phyloP scores from a whole-genome alignment of 2,113 vertebrate species.

The Puffinus mauretanicus region DNA sequence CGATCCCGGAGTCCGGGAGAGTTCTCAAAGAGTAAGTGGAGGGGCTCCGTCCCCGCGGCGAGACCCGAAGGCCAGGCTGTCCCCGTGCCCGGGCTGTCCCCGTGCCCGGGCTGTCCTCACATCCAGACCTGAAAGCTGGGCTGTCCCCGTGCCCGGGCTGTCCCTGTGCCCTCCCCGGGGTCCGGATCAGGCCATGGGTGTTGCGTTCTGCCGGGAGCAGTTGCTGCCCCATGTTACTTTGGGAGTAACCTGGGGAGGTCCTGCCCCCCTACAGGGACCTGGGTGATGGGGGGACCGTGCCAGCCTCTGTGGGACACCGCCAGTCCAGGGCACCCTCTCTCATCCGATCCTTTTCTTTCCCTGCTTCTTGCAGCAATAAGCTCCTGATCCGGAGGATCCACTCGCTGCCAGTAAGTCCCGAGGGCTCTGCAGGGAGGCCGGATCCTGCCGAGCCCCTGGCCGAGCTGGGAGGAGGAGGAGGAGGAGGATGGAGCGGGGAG shows the following conservation, averaged over 20 bases:
- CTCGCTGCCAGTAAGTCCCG: slow-evolving; percentile 84
- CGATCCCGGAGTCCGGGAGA: slow-evolving; percentile 67
- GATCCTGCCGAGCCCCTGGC: background rate
- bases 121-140: no score
- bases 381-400: slow-evolving; percentile 81
- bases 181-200: accelerated
- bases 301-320: background rate
- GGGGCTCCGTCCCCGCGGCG: background rate
- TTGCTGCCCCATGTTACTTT: no score
- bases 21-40: slow-evolving; percentile 77
- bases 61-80: no score
- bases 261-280: background rate
- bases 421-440: background rate
- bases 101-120: no score
- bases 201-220: no score
- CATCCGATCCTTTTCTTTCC: background rate
- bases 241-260: background rate
- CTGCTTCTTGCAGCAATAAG: slow-evolving; percentile 60
- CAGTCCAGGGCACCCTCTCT: background rate
- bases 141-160: no score
- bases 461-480: background rate
- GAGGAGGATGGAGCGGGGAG: background rate
- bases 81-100: no score
- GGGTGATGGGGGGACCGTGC: background rate
- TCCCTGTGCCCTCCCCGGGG: background rate